phyloP scores from a whole-genome alignment of 2,797 vertebrate species.

The Neoniphon sammara region DNA sequence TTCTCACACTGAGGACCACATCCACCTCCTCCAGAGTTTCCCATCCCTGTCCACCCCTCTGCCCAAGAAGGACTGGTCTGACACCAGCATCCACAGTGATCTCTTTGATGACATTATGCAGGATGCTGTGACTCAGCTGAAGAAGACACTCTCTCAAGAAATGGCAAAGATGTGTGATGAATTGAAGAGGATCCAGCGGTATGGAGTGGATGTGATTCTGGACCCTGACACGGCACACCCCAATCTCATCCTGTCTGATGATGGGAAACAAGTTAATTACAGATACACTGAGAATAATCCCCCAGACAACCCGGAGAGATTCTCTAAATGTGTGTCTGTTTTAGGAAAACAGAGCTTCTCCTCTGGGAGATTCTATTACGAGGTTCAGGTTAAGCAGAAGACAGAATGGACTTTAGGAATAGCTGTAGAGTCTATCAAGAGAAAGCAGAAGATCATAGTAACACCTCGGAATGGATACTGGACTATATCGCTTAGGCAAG shows the following conservation, averaged over 20 bases:
- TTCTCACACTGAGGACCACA: not conserved
- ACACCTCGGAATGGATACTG: not conserved
- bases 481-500: not conserved
- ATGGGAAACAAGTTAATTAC: not conserved
- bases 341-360: constrained; percentile 1
- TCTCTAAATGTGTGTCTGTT: not conserved
- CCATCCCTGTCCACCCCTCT: not conserved
- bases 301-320: not conserved
- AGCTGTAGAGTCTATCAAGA: not conserved
- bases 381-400: not conserved
- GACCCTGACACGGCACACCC: not conserved
- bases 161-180: not conserved
- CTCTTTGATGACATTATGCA: not conserved
- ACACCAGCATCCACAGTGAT: not conserved
- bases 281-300: not conserved
- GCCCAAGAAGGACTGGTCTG: not conserved
- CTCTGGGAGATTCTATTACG: not conserved
- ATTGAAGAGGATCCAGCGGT: not conserved
- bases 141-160: not conserved
- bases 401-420: not conserved
- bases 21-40: not conserved
- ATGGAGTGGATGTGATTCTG: not conserved
- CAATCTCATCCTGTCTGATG: not conserved
- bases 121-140: not conserved
- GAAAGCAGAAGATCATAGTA: not conserved